Percentiles rank a stretch among this genome's conserved stretches.
phyloP scores from a whole-genome alignment of 2,888 invertebrate genomes.

The Epistrophe eligans region DNA sequence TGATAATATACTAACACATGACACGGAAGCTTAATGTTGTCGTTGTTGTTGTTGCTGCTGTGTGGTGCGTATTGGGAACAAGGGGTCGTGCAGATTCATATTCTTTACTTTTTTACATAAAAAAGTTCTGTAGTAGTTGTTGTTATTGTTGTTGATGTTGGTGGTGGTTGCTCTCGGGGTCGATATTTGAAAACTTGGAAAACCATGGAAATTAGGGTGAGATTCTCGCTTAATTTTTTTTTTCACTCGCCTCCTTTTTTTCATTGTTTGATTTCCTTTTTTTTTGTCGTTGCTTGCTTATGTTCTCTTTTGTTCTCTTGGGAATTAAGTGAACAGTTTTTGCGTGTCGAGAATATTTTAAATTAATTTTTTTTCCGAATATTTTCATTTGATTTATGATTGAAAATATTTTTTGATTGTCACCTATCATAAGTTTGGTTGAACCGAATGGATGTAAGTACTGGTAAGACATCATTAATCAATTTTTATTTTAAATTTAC shows the following conservation, averaged over 20 bases:
- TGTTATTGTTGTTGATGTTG: background rate
- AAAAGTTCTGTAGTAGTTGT: background rate
- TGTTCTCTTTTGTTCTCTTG: constrained; percentile 53
- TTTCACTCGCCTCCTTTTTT: constrained; percentile 33
- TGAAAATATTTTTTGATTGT: constrained; percentile 64
- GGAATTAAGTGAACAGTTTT: constrained; percentile 64
- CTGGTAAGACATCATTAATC: constrained; percentile 58
- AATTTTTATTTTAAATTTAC: constrained; percentile 20
- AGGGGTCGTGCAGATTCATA: constrained; percentile 49
- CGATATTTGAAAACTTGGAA: constrained; percentile 71
- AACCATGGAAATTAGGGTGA: constrained; percentile 72
- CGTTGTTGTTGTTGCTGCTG: constrained; percentile 39
- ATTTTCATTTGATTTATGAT: constrained; percentile 64
- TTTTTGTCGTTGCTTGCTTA: background rate
- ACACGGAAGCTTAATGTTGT: constrained; percentile 62
- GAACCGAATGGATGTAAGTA: background rate
- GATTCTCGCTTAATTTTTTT: constrained; percentile 53
- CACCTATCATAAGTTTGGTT: constrained; percentile 64
- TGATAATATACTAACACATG: constrained; percentile 68
- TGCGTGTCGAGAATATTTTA: constrained; percentile 63
- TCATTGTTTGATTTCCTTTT: constrained; percentile 28
- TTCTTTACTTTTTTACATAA: constrained; percentile 43
- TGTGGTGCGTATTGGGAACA: constrained; percentile 69
- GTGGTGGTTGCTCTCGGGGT: constrained; percentile 64
- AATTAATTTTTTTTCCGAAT: constrained; percentile 23